Evolutionary conservation across 2,797 vertebrate genomes (phyloP), one percentile per base, ranked within the genome.

Genomic region (Glyptemys insculpta): DNA sequence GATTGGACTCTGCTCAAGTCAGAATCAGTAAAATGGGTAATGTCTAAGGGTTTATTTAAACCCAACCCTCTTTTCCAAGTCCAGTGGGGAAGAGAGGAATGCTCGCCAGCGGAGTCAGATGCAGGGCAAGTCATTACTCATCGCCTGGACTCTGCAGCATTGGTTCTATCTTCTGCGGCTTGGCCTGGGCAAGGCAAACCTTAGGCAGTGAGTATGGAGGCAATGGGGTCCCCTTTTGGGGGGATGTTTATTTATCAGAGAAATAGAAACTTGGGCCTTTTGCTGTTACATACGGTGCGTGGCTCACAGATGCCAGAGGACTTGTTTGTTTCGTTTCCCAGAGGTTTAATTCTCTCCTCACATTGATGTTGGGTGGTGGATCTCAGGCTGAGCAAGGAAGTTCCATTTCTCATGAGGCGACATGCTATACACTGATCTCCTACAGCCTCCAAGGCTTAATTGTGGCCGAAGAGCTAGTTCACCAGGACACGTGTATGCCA

Each of bases 1-100:
- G 94, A 96, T 56, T 95, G 96, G 96, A 96, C 97, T 97, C 96
- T 87, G 93, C 95, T 96, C 91, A 88, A 87, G 94, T 81, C 0
- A 1, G 89, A 96, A 92, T 88, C 89, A 87, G 94, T 93, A 93
- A 90, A 96, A 53, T 37, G 54, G 82, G 47, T 79, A 92, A 91
- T 87, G 80, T 25, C 83, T 84, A 79, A 62, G 79, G 41, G 52
- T 81, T 14, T 5, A 76, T 68, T 96, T 56, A 74, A 92, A n/a
- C n/a, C 56, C 50, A 90, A 34, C 34, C 27, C 7, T 31, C 1
- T 50, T 96, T 88, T 92, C 47, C 8, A 37, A 9, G 52, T 21
- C 6, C 25, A 53, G 49, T 6, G 74, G 47, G 12, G 44, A 29
- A 25, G 37, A 41, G 41, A 59, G 65, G 0, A 3, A 76, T 74